Evolutionary conservation across 2,113 vertebrate genomes (phyloP).

Genomic region (Myotis davidii): DNA sequence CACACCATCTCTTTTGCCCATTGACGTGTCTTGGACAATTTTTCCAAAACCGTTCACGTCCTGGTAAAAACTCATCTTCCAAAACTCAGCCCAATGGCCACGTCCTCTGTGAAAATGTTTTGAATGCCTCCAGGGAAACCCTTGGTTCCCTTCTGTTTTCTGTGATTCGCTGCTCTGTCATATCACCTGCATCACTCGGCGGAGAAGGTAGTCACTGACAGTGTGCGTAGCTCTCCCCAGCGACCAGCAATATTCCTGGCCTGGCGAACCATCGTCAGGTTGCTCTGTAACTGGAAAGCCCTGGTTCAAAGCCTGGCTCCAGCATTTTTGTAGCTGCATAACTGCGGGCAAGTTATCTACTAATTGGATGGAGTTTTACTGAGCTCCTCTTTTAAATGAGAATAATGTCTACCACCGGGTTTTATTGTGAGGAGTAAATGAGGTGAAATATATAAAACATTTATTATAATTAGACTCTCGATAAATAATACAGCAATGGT

Average conservation of each 20-base stretch:
- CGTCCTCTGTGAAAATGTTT: neutral
- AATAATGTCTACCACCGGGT: neutral
- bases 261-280: neutral
- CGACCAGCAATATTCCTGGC: neutral
- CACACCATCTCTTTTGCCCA: neutral
- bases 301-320: neutral
- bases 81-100: neutral
- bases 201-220: neutral
- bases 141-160: no score
- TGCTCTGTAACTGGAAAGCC: neutral
- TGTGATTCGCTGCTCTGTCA: neutral
- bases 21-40: neutral
- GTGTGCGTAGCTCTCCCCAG: neutral
- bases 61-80: neutral
- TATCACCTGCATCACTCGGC: neutral
- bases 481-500: neutral
- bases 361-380: neutral
- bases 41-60: neutral
- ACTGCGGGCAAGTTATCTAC: slow-evolving; percentile 15
- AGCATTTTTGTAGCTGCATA: neutral
- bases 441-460: slow-evolving; percentile 9
- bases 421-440: neutral
- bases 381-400: slow-evolving; percentile 1
- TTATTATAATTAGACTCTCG: neutral
- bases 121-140: neutral